Conservation (phyloP, 1,140 invertebrate genomes). For the Danaus plexippus region DNA sequence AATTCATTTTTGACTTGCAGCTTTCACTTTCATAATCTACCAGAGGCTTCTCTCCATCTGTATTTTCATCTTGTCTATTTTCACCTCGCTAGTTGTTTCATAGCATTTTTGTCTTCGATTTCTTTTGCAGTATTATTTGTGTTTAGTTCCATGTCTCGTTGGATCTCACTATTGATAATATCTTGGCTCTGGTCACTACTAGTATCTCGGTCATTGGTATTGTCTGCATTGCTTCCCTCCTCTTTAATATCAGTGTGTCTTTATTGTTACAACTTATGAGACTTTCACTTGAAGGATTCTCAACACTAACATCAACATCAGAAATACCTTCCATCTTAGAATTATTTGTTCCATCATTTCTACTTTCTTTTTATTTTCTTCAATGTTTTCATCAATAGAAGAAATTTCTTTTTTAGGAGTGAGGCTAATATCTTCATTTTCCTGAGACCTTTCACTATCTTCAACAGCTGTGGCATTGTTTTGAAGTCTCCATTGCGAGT, state of each 20-base stretch:
- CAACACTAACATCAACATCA: no score
- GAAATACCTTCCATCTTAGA: no score
- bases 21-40: conserved; percentile 16
- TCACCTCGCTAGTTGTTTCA: conserved; percentile 5
- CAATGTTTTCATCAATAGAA: not conserved
- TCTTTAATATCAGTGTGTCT: no score
- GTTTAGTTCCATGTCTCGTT: not conserved
- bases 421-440: conserved; percentile 5
- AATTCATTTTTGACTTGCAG: conserved; percentile 3
- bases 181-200: no score
- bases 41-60: conserved; percentile 16
- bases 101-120: not conserved
- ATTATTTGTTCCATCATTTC: conserved; percentile 1
- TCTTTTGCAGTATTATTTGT: conserved; percentile 6
- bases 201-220: no score
- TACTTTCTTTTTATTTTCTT: not conserved
- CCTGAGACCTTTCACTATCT: conserved; percentile 5
- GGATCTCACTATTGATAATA: no score
- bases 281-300: no score
- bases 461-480: conserved; percentile 4
- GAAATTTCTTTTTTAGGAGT: conserved; percentile 2
- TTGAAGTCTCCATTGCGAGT: conserved; percentile 13
- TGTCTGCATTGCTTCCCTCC: no score
- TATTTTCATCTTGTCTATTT: conserved; percentile 11
- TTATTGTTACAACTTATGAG: no score